These are phyloP conservation scores for Pheosia tremula DNA, from an alignment of 2,888 invertebrate genomes.

Conservation along the genomic window DNA sequence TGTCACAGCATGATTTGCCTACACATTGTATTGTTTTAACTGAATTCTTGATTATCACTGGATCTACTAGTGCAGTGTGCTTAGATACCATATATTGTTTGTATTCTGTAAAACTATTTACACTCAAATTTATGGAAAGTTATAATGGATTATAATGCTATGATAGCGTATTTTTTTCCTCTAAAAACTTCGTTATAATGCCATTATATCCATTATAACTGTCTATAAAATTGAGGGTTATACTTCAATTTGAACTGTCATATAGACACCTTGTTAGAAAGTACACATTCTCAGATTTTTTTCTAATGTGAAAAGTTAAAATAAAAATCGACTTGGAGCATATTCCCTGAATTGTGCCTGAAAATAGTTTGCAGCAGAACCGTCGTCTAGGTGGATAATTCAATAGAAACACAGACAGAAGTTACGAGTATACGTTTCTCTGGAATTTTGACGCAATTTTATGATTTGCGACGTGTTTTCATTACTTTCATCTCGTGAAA, in stretches of 20 bases:
- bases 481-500: slow-evolving; percentile 38
- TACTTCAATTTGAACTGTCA: no score
- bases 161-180: no score
- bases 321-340: background rate
- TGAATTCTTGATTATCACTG: no score
- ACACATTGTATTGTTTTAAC: background rate
- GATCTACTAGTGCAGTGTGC: no score
- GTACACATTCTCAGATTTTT: background rate
- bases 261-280: no score
- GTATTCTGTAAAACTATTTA: no score
- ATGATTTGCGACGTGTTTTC: slow-evolving; percentile 42
- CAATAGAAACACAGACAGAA: slow-evolving; percentile 20
- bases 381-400: slow-evolving; percentile 13
- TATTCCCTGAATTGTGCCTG: background rate
- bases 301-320: background rate
- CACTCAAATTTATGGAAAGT: no score
- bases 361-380: background rate
- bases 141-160: no score
- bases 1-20: background rate
- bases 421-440: slow-evolving; percentile 25
- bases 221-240: no score
- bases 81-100: no score
- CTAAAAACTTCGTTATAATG: no score
- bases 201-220: no score
- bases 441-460: slow-evolving; percentile 36